Base-by-base conservation (phyloP, 2,113 vertebrate species). In the Oryzias woworae region DNA sequence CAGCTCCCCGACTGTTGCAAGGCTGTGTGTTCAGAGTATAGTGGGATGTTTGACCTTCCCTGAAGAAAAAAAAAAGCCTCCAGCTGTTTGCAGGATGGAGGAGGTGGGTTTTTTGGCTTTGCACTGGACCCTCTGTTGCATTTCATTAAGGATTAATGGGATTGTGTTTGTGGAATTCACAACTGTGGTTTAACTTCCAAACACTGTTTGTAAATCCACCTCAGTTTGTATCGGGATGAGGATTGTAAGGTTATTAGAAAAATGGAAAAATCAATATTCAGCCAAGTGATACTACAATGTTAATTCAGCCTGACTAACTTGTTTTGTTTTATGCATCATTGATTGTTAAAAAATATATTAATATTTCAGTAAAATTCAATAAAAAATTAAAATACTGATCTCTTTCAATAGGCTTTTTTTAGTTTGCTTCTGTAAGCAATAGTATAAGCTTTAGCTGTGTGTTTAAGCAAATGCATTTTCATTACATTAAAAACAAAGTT, bases 71-170 rank as follows among this genome's bases (percentile, higher is more conserved):
- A 14, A 69, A 60, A 48, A 69, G 71, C 71, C 77, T 75, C 69
- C 68, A 81, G 71, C 75, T 73, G 68, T 80, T 75, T 59, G 54
- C 24, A 47, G 55, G 53, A 41, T 61, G 55, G 67, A 63, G 77
- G 69, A 63, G 63, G 61, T 20, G 61, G 65, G 43, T 46, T 65
- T 20, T 20, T 75, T 36, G 59, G 53, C 71, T 76, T 66, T 41
- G 67, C 62, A 53, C 63, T 52, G 46, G 48, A 43, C 72, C 49
- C 63, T 67, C 55, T n/a, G 5, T 22, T 54, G 24, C 57, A 46
- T 64, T 67, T 66, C 71, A 71, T 77, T 59, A 80, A 75, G 70
- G 56, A 78, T 82, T 82, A 69, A 76, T 80, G 58, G 7, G 14
- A 15, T 42, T 50, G 71, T 66, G 61, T 63, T 62, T 44, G 44